Evolutionary conservation across 2,888 invertebrate genomes (phyloP), one percentile per base, ranked within the genome.

Genomic region (Drosophila hawaiiensis): DNA sequence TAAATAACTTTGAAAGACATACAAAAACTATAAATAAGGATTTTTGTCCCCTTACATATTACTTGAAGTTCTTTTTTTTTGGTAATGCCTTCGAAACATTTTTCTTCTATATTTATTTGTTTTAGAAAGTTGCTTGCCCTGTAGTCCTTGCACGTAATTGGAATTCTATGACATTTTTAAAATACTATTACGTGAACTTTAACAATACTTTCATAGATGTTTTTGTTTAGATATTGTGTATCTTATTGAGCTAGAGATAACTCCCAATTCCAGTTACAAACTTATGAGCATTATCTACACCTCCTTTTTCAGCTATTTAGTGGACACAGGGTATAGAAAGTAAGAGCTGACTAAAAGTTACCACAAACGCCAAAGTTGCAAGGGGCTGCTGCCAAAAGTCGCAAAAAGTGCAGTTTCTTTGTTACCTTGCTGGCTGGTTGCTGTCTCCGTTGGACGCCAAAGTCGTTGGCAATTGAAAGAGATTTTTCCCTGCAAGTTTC

Each of bases 361-460:
- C 73, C 83, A 68, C 78, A 81, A 78, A 49, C 64, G 78, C 58
- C 31, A 86, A 85, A 87, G 84, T 82, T 86, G 67, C 67, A 49
- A 47, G 53, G 62, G 76, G 87, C 73, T 78, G 71, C 73, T 63
- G 59, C 76, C 69, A 87, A 89, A 89, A 87, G 82, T 84, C 87
- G 78, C 71, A 60, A 60, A 60, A 61, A 67, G 62, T 64, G 52
- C 59, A 67, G 61, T 58, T 43, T 47, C 66, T 77, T 77, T 82
- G 88, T 90, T 88, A 79, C 59, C 78, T 25, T 37, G 12, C 22
- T 73, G 70, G 37, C 22, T 73, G 72, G 47, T 62, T 65, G 43
- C 19, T 41, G 29, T 58, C 29, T 41, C 41, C 28, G n/a, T 4
- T 9, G 55, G 25, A 14, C 29, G 16, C 3, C 22, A 14, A 16